Base-by-base conservation (phyloP, 2,888 invertebrate genomes). In the Acronicta leporina region DNA sequence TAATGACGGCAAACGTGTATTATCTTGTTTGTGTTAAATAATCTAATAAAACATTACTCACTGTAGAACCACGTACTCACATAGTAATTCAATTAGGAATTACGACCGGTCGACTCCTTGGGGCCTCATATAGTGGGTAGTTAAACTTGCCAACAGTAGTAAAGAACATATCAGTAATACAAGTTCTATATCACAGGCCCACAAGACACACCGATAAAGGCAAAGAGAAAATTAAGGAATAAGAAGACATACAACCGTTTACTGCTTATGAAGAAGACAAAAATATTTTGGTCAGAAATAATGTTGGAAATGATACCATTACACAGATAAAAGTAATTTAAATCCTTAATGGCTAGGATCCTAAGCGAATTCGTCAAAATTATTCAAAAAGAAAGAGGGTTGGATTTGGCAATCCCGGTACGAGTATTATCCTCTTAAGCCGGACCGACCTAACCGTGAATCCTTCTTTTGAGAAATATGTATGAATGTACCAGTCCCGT, bases 361-460 rank as follows among this genome's bases (percentile, higher is more conserved):
- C 59, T 76, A 50, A 53, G 73, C 65, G 54, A 67, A 67, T 70
- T 64, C 58, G 60, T 70, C 74, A 75, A 75, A 73, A 75, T 70
- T 75, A 70, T 67, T 67, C 71, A 70, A 46, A 70, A 70, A 67
- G 64, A 61, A 69, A 63, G 68, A 65, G 55, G 68, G 68, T 73
- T 68, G 69, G 69, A 43, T 72, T 68, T 49, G 52, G 55, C 44
- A 59, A 75, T 64, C 61, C 63, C 30, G 16, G 76, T 74, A n/a
- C n/a, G n/a, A n/a, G n/a, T n/a, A 64, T 68, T 64, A 73, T 63
- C 59, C 73, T 63, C 73, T 73, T 75, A 72, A 72, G 67, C 52
- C 60, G 59, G 63, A 44, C 35, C 52, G 59, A 58, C 64, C 68
- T 64, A 20, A 64, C 41, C 10, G 61, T 50, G 42, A 64, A 75